Evolutionary conservation across 2,888 invertebrate species (phyloP).

Genomic region (Coenonympha arcania): DNA sequence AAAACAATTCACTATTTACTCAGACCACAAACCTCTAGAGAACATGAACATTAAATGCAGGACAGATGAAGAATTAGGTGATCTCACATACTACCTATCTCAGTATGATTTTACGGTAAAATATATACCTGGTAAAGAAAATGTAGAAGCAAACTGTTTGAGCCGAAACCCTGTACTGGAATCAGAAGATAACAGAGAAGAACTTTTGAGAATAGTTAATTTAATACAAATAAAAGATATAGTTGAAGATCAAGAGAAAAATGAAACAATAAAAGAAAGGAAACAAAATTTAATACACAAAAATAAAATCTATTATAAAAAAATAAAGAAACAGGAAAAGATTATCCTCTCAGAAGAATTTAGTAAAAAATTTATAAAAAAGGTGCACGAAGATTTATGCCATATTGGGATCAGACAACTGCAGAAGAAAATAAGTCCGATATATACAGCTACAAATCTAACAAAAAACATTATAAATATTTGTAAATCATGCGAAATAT

Average conservation of each 20-base stretch:
- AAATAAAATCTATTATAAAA: no score
- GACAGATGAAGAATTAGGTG: no score
- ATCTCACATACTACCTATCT: constrained; percentile 20
- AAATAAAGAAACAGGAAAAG: no score
- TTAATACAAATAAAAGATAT: constrained; percentile 16
- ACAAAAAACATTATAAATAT: no score
- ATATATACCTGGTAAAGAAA: constrained; percentile 16
- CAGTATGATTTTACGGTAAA: constrained; percentile 21
- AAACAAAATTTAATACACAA: background rate
- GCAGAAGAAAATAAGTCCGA: no score
- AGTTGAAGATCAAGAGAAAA: constrained; percentile 12
- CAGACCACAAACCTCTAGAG: constrained; percentile 27
- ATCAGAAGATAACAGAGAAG: constrained; percentile 16
- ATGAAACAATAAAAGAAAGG: background rate
- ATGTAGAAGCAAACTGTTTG: constrained; percentile 21
- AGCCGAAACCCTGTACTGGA: constrained; percentile 18
- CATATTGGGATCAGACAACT: no score
- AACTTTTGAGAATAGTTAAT: constrained; percentile 18
- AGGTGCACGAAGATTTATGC: no score
- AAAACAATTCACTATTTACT: constrained; percentile 19
- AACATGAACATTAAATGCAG: no score
- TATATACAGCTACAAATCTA: no score
- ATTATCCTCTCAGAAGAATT: no score
- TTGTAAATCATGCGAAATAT: no score
- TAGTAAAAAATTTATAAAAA: no score